A percentile compares a stretch with the other conserved stretches of the same genome.
Evolutionary conservation across 1,140 invertebrate genomes (phyloP).

Genomic region (Tetragonula clypearis): DNA sequence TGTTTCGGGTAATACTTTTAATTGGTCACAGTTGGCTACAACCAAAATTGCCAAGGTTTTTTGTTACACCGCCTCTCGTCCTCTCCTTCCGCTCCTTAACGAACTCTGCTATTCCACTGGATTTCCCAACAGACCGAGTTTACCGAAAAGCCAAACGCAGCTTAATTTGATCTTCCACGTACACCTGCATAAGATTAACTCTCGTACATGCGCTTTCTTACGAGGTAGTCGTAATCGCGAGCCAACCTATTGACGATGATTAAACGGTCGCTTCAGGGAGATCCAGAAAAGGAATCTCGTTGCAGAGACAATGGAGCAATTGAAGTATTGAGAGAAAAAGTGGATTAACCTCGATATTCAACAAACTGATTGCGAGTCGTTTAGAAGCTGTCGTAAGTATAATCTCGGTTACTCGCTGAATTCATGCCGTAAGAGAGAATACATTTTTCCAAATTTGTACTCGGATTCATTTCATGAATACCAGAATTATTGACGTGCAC

Average conservation of each 20-base stretch:
- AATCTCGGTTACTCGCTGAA: no score
- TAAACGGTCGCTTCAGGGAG: neutral
- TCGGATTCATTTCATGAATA: neutral
- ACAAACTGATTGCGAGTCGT: neutral
- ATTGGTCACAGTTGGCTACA: neutral
- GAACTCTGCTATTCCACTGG: neutral
- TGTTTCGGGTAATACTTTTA: neutral
- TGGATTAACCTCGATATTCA: neutral
- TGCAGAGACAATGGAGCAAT: neutral
- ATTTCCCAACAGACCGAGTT: conserved; percentile 23
- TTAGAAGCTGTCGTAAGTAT: no score
- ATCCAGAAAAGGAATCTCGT: neutral
- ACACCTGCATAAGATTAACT: conserved; percentile 22
- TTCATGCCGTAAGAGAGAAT: no score
- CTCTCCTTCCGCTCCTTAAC: neutral
- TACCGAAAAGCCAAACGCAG: conserved; percentile 20
- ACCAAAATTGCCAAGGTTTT: neutral
- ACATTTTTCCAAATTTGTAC: no score
- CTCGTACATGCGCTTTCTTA: neutral
- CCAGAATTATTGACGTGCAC: neutral
- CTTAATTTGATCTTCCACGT: conserved; percentile 27
- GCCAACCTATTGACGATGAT: neutral
- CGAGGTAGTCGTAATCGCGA: neutral
- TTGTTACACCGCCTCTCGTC: neutral
- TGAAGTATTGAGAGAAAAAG: neutral